Conservation (phyloP, 2,113 vertebrate species). For the Microtus montanus region DNA sequence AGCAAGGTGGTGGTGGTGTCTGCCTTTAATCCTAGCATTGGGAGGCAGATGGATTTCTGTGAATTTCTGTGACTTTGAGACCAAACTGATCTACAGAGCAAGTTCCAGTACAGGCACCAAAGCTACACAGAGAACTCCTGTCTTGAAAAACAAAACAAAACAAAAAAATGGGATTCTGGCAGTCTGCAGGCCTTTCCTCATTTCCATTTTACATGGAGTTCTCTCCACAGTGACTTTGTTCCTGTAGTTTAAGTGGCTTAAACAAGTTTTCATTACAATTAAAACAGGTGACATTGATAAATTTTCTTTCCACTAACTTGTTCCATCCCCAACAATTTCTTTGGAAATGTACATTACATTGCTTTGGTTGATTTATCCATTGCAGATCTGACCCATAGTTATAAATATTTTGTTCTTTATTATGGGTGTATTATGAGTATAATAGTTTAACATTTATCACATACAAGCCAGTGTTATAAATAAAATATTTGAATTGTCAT, state of each 20-base stretch:
- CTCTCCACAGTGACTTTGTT: constrained; percentile 37
- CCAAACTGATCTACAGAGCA: too few relatives aligned
- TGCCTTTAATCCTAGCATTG: too few relatives aligned
- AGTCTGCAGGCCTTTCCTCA: constrained; percentile 32
- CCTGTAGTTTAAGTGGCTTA: constrained; percentile 70
- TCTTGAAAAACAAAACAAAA: too few relatives aligned
- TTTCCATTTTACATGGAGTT: constrained; percentile 53
- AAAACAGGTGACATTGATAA: constrained; percentile 69
- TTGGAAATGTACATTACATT: constrained; percentile 42
- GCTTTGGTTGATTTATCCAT: background rate
- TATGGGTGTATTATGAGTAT: background rate
- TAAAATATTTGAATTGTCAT: background rate
- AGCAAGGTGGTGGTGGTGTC: too few relatives aligned
- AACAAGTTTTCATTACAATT: constrained; percentile 72
- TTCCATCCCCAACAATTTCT: constrained; percentile 21
- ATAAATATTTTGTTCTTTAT: background rate
- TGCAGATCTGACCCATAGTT: background rate
- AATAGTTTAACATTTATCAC: background rate
- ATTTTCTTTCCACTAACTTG: constrained; percentile 56
- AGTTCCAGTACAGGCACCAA: too few relatives aligned
- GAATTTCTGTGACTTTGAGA: too few relatives aligned
- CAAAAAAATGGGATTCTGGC: background rate
- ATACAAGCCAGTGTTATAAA: constrained; percentile 8
- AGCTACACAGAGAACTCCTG: too few relatives aligned
- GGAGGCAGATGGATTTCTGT: too few relatives aligned